Base-by-base conservation (phyloP, 1,140 invertebrate genomes). In the Potamilus streckersoni region DNA sequence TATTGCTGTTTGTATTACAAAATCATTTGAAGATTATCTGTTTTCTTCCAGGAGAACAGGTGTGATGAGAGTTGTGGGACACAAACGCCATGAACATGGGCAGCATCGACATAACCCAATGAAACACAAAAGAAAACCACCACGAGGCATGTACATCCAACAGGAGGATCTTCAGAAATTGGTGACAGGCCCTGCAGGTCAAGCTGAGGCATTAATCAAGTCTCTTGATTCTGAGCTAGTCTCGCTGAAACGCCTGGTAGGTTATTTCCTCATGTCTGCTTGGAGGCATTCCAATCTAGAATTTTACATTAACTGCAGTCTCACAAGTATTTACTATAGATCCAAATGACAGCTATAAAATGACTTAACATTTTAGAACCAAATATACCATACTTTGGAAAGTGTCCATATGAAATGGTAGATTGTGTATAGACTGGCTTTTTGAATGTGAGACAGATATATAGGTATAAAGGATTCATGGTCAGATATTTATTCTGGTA, bases 121-220 rank as follows among this genome's bases (percentile, higher is more conserved):
- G 74, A 90, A 90, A 82, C 91, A 96, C 92, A 97, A 97, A 91
- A 93, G 96, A 85, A 96, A 96, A 87, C 95, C 97, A 78, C 97
- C 97, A 56, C 93, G 95, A 79, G 97, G 97, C 89, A 97, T 99
- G 94, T 96, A 97, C 91, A 95, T 99, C 88, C 97, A 97, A 92
- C 95, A 98, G 89, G 97, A 98, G 89, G 97, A 98, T 92, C 92
- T 98, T 83, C 93, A 95, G 73, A 93, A 95, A 66, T 93, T 98
- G 91, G 96, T 96, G 58, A 93, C 93, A 64, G 89, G 90, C 59
- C 91, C 93, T 79, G 90, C 92, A 80, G 93, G 93, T 85, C 94
- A 95, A 89, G 93, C 94, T 83, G 95, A 95, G 84, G 93, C 95
- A 82, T 94, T 97, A 89, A 92, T 98, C 76, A 94, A 95, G 91